Percentiles rank a stretch among this genome's conserved stretches.
Evolutionary conservation across 2,888 invertebrate species (phyloP).

Genomic region (Diaprepes abbreviatus): DNA sequence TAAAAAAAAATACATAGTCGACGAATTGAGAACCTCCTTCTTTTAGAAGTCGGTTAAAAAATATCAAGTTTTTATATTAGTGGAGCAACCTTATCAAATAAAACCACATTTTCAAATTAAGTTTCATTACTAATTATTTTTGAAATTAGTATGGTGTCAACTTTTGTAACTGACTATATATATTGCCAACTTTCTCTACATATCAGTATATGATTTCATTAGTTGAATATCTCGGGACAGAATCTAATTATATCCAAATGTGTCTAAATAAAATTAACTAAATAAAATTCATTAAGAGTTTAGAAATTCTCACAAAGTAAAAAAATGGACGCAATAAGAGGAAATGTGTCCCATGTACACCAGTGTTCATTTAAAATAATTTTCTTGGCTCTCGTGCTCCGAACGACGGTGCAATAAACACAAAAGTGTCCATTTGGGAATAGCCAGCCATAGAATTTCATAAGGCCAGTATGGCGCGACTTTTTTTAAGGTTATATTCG

Average conservation of each 20-base stretch:
- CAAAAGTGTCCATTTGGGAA: constrained; percentile 48
- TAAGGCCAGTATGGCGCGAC: constrained; percentile 41
- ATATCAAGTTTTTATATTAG: no score
- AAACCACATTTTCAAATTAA: no score
- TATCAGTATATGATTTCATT: constrained; percentile 12
- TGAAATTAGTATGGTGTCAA: no score
- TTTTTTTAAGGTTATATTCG: constrained; percentile 36
- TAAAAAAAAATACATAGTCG: no score
- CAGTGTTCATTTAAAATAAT: constrained; percentile 47
- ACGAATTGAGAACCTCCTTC: no score
- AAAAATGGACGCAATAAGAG: constrained; percentile 45
- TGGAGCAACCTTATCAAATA: no score
- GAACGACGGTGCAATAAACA: constrained; percentile 47
- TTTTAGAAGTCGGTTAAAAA: no score
- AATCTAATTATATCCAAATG: constrained; percentile 32
- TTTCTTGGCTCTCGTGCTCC: constrained; percentile 45
- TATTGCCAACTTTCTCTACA: no score
- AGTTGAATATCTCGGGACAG: constrained; percentile 10
- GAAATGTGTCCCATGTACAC: constrained; percentile 43
- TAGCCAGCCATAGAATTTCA: constrained; percentile 43
- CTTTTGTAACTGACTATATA: no score
- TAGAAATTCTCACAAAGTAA: constrained; percentile 36
- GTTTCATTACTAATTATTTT: no score
- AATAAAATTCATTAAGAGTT: constrained; percentile 47
- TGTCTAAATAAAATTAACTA: constrained; percentile 39